These are phyloP conservation scores for Ganaspis brasiliensis DNA, from an alignment of 2,888 invertebrate species.

Conservation along the genomic window DNA sequence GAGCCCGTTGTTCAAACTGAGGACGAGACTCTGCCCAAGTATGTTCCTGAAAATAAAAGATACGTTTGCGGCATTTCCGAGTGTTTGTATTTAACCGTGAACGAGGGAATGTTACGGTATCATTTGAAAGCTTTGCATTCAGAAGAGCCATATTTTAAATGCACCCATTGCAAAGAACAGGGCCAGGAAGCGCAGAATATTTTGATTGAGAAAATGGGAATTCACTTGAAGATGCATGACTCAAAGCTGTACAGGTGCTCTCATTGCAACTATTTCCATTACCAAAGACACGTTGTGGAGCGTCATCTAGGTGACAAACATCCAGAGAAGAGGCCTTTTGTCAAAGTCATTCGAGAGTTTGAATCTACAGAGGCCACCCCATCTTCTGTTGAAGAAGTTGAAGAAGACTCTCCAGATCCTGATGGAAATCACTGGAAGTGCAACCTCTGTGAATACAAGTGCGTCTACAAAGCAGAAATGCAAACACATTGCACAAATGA, in stretches of 20 bases:
- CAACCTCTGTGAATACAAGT: constrained; percentile 85
- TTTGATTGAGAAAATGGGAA: constrained; percentile 84
- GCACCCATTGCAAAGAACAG: constrained; percentile 87
- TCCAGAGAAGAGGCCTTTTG: constrained; percentile 80
- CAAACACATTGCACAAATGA: constrained; percentile 83
- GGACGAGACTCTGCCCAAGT: constrained; percentile 74
- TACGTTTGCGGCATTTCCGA: constrained; percentile 87
- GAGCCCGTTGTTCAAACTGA: constrained; percentile 61
- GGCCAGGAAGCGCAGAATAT: constrained; percentile 81
- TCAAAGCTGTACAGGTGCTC: constrained; percentile 87
- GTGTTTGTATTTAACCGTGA: constrained; percentile 88
- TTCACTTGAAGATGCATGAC: constrained; percentile 90
- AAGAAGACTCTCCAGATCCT: constrained; percentile 69
- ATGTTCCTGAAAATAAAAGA: constrained; percentile 80
- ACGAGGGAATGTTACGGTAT: constrained; percentile 87
- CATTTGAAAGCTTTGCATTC: constrained; percentile 89
- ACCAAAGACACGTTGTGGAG: constrained; percentile 84
- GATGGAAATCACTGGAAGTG: constrained; percentile 87
- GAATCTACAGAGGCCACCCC: constrained; percentile 70
- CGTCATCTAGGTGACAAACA: constrained; percentile 86
- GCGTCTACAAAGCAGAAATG: constrained; percentile 84
- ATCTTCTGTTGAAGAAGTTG: constrained; percentile 58
- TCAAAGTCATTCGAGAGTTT: constrained; percentile 80
- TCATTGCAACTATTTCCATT: constrained; percentile 86
- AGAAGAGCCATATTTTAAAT: constrained; percentile 84